Base-by-base conservation (phyloP, 2,797 vertebrate genomes). In the Hoplostethus mediterraneus region DNA sequence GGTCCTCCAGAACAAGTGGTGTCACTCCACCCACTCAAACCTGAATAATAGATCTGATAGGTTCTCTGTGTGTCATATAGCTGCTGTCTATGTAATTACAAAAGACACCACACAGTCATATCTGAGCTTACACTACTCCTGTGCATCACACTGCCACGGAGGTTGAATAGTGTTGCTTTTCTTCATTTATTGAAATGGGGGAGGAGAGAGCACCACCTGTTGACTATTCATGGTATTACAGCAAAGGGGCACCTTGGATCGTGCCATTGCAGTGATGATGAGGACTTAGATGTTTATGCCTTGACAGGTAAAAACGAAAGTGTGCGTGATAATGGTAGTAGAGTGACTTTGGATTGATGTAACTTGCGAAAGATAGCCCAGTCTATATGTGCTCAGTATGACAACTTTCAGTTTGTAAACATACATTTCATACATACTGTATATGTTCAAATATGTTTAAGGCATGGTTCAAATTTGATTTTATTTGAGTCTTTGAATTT, bases 31-130 rank as follows among this genome's bases (percentile, higher is more conserved):
- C 72, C 84, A 83, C 79, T 85, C 84, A 73, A 75, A 81, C 48
- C 80, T 89, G 81, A 90, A 91, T 88, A 88, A 86, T 86, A 84
- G 73, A 90, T 82, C 64, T 67, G 80, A 81, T 80, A 77, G 77
- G 75, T 80, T 71, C 65, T 82, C 79, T 69, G 73, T 71, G 81
- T 56, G 57, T 83, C 64, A 68, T 53, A 38, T 60, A 52, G 71
- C 73, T 69, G 75, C 84, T 72, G 77, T 77, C 81, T 70, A 61
- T 54, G 62, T 73, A 81, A 89, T 82, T 85, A 83, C 65, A 65
- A 67, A 82, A 79, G 77, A 75, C 76, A 73, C 72, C 45, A 66
- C 28, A 38, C 56, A 64, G 31, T 13, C 64, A 8, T 33, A 60
- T 56, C 70, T 55, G 63, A 52, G 62, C 79, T 75, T 71, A 28